Evolutionary conservation across 2,888 invertebrate genomes (phyloP).

Genomic region (Himalopsyche tibetana): DNA sequence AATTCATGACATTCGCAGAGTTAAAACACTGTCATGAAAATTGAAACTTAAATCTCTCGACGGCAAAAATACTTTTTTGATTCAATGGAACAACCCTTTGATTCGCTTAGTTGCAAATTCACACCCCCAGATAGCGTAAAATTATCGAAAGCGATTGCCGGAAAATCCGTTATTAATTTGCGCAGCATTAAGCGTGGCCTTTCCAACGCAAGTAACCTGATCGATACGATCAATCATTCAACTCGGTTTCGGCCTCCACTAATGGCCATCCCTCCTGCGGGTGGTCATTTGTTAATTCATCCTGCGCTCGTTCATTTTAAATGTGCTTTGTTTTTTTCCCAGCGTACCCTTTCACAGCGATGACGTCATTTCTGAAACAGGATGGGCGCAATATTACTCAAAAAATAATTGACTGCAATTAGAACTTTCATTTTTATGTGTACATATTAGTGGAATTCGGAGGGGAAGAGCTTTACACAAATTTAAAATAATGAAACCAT

Average conservation of each 20-base stretch:
- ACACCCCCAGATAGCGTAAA: background rate
- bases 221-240: constrained; percentile 19
- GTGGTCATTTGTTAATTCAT: constrained; percentile 7
- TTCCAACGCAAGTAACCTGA: background rate
- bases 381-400: too few relatives aligned
- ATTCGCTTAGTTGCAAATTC: background rate
- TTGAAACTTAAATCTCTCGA: too few relatives aligned
- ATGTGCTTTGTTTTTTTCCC: constrained; percentile 18
- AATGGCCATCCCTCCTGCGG: background rate
- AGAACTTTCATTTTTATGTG: too few relatives aligned
- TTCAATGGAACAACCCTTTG: background rate
- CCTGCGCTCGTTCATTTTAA: background rate
- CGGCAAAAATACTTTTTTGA: too few relatives aligned
- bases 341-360: too few relatives aligned
- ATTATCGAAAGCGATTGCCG: constrained; percentile 3
- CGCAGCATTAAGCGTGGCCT: background rate
- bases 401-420: too few relatives aligned
- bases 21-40: too few relatives aligned
- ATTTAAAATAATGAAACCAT: too few relatives aligned
- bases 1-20: too few relatives aligned
- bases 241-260: background rate
- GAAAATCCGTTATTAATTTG: constrained; percentile 4
- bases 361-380: too few relatives aligned
- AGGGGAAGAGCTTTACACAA: too few relatives aligned
- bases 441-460: too few relatives aligned